A percentile compares a stretch with the other conserved stretches of the same genome.
Conservation (phyloP, 2,113 vertebrate genomes). For the Bubo blakistoni region DNA sequence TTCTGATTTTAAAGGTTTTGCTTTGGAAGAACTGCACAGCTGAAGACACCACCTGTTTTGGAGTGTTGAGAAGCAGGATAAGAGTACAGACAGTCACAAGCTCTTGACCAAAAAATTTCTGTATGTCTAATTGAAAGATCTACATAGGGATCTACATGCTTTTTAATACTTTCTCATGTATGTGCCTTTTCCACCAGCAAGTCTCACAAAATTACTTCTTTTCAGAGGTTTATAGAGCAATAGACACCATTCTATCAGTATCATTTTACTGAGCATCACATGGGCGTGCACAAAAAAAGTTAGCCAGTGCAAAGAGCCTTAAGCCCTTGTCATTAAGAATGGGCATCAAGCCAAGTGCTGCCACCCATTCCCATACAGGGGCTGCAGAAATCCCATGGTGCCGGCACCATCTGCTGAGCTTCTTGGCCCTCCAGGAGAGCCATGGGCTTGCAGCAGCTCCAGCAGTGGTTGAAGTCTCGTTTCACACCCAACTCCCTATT, state of each 20-base stretch:
- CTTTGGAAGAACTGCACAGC: neutral
- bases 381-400: neutral
- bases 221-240: neutral
- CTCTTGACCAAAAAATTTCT: neutral
- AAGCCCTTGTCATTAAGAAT: neutral
- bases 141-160: neutral
- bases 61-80: neutral
- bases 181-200: neutral
- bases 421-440: neutral
- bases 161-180: neutral
- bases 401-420: neutral
- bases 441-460: neutral
- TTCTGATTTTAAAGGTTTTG: constrained; percentile 22
- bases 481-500: neutral
- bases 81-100: neutral
- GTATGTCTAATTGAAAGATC: neutral
- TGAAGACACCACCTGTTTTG: neutral
- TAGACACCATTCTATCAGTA: neutral
- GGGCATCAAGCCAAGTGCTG: neutral
- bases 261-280: neutral
- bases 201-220: neutral
- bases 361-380: neutral
- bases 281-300: neutral
- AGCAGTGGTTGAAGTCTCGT: neutral
- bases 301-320: neutral